phyloP scores from a whole-genome alignment of 2,888 invertebrate genomes.

The Merodon equestris region DNA sequence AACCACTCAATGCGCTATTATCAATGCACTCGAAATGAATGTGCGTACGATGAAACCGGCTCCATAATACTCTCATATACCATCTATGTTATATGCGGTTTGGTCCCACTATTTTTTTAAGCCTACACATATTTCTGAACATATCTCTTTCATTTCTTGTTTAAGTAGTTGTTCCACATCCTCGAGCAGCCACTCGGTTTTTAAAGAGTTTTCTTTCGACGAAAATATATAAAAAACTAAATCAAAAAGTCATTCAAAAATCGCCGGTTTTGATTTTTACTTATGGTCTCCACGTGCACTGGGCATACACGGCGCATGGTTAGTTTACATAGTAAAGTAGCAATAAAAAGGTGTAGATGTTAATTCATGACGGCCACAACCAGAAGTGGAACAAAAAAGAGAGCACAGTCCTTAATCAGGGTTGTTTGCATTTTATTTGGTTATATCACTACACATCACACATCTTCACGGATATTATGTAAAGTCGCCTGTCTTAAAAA shows the following conservation, averaged over 20 bases:
- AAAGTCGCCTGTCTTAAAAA: too few species aligned
- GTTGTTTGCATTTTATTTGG: too few species aligned
- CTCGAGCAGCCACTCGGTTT: slow-evolving; percentile 24
- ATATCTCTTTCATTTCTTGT: too few species aligned
- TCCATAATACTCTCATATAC: slow-evolving; percentile 13
- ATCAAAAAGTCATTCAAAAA: slow-evolving; percentile 7
- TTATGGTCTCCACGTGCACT: neutral
- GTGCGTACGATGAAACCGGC: slow-evolving; percentile 49
- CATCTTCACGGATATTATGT: too few species aligned
- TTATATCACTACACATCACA: too few species aligned
- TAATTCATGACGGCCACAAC: too few species aligned
- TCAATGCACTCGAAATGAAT: slow-evolving; percentile 48
- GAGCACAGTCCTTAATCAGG: too few species aligned
- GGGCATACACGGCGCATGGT: slow-evolving; percentile 12
- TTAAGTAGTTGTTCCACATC: slow-evolving; percentile 22
- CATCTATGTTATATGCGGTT: slow-evolving; percentile 30
- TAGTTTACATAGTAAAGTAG: slow-evolving; percentile 5
- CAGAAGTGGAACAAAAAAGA: too few species aligned
- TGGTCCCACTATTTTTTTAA: slow-evolving; percentile 29
- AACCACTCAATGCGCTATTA: slow-evolving; percentile 39
- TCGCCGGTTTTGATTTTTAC: too few species aligned
- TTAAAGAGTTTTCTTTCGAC: slow-evolving; percentile 26
- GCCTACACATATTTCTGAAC: slow-evolving; percentile 11
- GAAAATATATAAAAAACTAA: neutral
- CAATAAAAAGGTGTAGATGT: too few species aligned